A percentile compares a stretch with the other conserved stretches of the same genome.
These are phyloP conservation scores for Mamestra configurata DNA, from an alignment of 1,140 invertebrate species.

Conservation along the genomic window DNA sequence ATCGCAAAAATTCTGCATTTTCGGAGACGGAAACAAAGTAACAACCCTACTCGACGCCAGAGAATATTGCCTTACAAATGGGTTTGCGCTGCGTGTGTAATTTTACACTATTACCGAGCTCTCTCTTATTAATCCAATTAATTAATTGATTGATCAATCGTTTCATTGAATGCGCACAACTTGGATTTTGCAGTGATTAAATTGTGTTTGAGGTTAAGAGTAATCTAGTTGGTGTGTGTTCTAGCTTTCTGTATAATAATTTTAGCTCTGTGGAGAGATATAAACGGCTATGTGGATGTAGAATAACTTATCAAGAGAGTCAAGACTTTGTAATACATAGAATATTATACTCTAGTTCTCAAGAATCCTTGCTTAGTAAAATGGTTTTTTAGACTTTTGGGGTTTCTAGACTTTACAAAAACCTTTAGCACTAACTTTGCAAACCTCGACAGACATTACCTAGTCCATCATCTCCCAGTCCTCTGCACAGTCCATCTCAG, in stretches of 20 bases:
- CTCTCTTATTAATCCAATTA: conserved; percentile 39
- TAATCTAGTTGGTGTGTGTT: neutral
- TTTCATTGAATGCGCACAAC: conserved; percentile 21
- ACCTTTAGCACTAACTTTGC: too few species aligned
- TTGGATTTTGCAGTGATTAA: conserved; percentile 24
- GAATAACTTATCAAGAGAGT: too few species aligned
- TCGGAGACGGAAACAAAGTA: neutral
- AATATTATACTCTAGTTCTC: too few species aligned
- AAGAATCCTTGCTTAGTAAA: too few species aligned
- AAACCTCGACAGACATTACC: too few species aligned
- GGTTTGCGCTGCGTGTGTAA: conserved; percentile 19
- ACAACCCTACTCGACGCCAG: neutral
- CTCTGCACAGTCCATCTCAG: too few species aligned
- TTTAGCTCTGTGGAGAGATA: neutral
- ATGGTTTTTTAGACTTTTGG: too few species aligned
- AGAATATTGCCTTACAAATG: conserved; percentile 27
- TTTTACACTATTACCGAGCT: conserved; percentile 16
- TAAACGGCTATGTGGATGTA: too few species aligned
- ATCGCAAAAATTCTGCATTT: neutral
- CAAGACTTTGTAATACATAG: too few species aligned
- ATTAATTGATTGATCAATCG: conserved; percentile 27
- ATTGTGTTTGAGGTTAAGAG: conserved; percentile 8
- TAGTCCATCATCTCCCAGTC: too few species aligned
- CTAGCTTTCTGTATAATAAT: neutral
- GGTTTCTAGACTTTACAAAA: too few species aligned